Evolutionary conservation across 2,113 vertebrate species (phyloP).

Genomic region (Hippocampus abdominalis): DNA sequence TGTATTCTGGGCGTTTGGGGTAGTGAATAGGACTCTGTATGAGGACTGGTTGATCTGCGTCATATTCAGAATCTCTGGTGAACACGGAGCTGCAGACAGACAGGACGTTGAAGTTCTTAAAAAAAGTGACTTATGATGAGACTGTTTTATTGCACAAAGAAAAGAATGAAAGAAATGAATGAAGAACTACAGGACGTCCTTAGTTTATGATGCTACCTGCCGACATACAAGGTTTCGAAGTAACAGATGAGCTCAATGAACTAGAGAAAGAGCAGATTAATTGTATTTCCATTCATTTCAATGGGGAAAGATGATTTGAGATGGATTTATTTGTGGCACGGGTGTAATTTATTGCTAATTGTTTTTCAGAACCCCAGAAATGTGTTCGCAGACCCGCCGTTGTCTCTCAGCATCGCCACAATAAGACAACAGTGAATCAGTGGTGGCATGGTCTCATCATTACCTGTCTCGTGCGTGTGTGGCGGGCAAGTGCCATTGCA

Average conservation of each 20-base stretch:
- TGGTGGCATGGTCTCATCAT: neutral
- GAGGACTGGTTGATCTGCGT: constrained; percentile 68
- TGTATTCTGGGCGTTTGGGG: constrained; percentile 69
- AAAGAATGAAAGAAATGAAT: neutral
- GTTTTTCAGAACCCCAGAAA: no score
- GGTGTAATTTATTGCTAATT: no score
- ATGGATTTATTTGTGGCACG: no score
- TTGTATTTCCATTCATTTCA: no score
- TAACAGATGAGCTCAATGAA: neutral
- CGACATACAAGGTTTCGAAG: no score
- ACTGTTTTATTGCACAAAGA: neutral
- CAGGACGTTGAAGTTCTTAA: neutral
- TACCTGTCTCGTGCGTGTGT: constrained; percentile 77
- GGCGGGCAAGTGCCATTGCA: constrained; percentile 76
- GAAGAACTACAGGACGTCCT: neutral
- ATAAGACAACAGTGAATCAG: neutral
- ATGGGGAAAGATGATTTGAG: neutral
- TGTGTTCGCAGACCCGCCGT: no score
- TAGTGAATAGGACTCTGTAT: constrained; percentile 73
- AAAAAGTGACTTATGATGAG: neutral
- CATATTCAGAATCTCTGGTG: constrained; percentile 82
- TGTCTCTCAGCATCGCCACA: neutral
- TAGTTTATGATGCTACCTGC: no score
- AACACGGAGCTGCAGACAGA: constrained; percentile 79
- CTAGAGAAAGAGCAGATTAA: no score